Evolutionary conservation across 2,797 vertebrate species (phyloP), one percentile per base, ranked within the genome.

Genomic region (Garrulus glandarius): DNA sequence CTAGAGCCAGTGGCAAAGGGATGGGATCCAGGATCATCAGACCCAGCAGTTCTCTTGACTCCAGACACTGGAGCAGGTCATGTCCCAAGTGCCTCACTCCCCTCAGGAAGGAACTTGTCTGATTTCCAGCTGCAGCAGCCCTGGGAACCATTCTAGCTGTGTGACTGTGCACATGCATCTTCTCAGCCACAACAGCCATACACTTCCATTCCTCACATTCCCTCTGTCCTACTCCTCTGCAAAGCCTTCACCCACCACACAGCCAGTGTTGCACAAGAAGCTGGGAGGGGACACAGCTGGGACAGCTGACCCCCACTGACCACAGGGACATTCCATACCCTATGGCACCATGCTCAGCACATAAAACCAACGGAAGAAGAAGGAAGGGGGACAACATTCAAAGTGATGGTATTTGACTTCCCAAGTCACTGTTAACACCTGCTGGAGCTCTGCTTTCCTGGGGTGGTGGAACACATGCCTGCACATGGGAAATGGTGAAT

Each of bases 371-470:
- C 44, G 15, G 11, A n/a, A 70, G 46, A 67, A 50, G 34, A 36
- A 41, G 23, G 57, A 59, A 39, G 36, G 24, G 24, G 9, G 8
- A 46, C 0, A 0, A 13, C 19, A 34, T 39, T 55, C 2, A 3
- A 26, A 56, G 36, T 44, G n/a, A 72, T 39, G 29, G 21, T 10
- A 32, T 65, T 77, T 57, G 13, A n/a, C 39, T 81, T 82, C 27
- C 23, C 41, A 20, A 34, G 29, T 71, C 64, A 10, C 26, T 53
- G 19, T 26, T 59, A 15, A 13, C 2, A 2, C 7, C 39, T 56
- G 15, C n/a, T 59, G 18, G 41, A 83, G 18, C n/a, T 36, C 46
- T 60, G 47, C 32, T 60, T 43, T 71, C 47, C 41, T 72, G 47
- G 41, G 3, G 10, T 55, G 29, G 11, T 29, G 24, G 27, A 76